phyloP scores from a whole-genome alignment of 35 echinoderm and acorn worm species.

The Nesometra sesokonis region DNA sequence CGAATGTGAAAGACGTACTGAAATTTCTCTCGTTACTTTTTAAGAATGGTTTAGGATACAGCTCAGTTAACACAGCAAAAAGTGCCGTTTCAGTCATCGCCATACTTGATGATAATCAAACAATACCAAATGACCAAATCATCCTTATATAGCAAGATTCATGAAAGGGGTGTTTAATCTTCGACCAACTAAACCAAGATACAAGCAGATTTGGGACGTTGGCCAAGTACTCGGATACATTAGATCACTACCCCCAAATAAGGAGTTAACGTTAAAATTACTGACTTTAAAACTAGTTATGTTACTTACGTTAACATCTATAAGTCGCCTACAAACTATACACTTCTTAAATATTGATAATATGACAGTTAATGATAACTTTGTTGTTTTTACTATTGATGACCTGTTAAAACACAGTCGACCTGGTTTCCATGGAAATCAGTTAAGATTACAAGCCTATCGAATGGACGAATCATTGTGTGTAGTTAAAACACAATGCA shows the following conservation, averaged over 20 bases:
- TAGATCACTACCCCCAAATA: background rate
- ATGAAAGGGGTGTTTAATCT: conserved; percentile 28
- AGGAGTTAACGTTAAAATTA: conserved; percentile 2
- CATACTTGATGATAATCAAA: background rate
- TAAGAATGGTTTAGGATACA: background rate
- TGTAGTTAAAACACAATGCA: background rate
- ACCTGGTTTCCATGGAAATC: background rate
- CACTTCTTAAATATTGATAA: background rate
- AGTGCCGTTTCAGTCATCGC: background rate
- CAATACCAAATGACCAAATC: background rate
- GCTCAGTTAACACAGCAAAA: conserved; percentile 10
- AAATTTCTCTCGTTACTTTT: conserved; percentile 13
- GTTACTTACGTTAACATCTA: conserved; percentile 7
- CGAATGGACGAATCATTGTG: background rate
- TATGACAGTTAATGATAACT: background rate
- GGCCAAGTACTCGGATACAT: background rate
- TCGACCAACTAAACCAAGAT: background rate
- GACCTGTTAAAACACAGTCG: background rate
- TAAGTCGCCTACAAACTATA: conserved; percentile 5
- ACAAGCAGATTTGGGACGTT: conserved; percentile 26
- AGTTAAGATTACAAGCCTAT: conserved; percentile 1
- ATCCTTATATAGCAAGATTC: too few relatives aligned
- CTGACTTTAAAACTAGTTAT: conserved; percentile 16
- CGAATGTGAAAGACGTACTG: conserved; percentile 11
- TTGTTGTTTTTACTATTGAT: background rate